These are phyloP conservation scores for Aselliscus stoliczkanus DNA, from an alignment of 2,797 vertebrate genomes.

Conservation along the genomic window DNA sequence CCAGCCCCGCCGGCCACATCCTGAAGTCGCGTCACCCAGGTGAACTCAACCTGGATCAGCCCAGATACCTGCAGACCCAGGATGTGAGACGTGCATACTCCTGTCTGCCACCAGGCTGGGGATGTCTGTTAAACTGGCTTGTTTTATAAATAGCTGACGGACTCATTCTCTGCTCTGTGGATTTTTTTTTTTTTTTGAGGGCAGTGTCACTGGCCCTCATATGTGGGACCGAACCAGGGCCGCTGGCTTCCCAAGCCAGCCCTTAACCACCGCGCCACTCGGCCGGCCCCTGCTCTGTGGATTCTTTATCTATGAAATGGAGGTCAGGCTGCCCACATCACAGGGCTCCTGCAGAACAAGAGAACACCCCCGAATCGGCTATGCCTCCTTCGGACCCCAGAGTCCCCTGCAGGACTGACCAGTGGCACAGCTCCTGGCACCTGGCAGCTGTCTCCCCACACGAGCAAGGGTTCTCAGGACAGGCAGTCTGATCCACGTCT, in stretches of 20 bases:
- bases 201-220: no score
- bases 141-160: not conserved
- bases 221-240: no score
- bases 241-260: no score
- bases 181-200: no score
- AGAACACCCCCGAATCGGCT: no score
- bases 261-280: no score
- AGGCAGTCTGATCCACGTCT: not conserved
- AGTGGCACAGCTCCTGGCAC: fast-evolving
- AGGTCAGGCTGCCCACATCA: no score
- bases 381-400: not conserved
- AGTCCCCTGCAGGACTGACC: no score
- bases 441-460: not conserved
- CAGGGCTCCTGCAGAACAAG: no score
- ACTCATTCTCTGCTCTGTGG: not conserved
- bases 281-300: not conserved
- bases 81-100: fast-evolving
- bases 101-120: not conserved
- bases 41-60: fast-evolving
- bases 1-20: no score
- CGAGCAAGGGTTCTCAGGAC: fast-evolving
- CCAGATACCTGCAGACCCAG: fast-evolving
- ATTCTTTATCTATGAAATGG: not conserved
- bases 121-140: not conserved
- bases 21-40: fast-evolving